Evolutionary conservation across 2,113 vertebrate species (phyloP).

Genomic region (Sinocyclocheilus rhinocerous): DNA sequence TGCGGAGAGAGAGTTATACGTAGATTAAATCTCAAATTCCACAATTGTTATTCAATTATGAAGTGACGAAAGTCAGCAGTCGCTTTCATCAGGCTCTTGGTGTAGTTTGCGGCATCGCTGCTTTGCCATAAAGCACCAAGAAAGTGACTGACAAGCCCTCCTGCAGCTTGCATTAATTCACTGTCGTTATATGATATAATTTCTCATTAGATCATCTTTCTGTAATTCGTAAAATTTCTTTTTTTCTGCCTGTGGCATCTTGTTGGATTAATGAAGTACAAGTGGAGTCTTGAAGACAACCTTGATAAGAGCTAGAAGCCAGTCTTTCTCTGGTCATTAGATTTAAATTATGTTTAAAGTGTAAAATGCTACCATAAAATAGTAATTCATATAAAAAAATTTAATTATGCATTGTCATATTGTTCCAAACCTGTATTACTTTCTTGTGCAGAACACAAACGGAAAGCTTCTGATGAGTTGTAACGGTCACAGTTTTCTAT

Average conservation of each 20-base stretch:
- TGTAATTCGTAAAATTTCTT: neutral
- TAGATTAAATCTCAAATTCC: constrained; percentile 39
- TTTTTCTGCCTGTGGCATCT: neutral
- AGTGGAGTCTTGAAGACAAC: constrained; percentile 19
- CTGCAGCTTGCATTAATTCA: constrained; percentile 14
- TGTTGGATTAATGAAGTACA: constrained; percentile 16
- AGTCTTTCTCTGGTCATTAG: neutral
- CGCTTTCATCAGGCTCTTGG: constrained; percentile 1
- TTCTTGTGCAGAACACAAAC: neutral
- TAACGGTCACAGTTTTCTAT: neutral
- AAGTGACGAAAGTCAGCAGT: constrained; percentile 28
- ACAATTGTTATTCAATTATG: constrained; percentile 40
- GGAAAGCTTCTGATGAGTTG: neutral
- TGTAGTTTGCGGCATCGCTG: neutral
- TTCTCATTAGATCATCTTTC: neutral
- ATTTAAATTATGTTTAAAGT: neutral
- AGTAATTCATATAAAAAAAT: too few relatives aligned
- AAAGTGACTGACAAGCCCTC: neutral
- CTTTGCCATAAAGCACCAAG: neutral
- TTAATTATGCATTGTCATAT: too few relatives aligned
- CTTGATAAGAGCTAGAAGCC: neutral
- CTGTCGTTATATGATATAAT: constrained; percentile 22
- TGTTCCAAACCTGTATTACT: neutral
- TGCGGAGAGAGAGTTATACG: constrained; percentile 30
- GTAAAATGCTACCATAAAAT: neutral